Conservation (phyloP, 1,140 invertebrate species). For the Drosophila hydei region DNA sequence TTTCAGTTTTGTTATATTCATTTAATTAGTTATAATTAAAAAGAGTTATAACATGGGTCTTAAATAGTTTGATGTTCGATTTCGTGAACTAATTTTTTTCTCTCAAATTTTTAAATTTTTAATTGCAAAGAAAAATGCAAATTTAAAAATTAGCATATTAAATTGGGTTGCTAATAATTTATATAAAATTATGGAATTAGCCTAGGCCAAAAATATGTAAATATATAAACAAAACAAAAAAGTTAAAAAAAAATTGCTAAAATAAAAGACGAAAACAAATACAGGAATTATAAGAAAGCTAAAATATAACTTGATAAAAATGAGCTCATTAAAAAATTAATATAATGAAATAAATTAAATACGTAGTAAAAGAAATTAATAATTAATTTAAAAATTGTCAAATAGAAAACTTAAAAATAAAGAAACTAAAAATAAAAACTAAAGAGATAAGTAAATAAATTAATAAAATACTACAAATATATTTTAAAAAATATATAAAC, state of each 20-base stretch:
- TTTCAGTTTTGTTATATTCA: no score
- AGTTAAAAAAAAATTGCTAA: neutral
- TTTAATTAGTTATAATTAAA: no score
- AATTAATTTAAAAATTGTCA: no score
- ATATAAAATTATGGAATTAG: neutral
- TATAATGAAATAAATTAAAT: no score
- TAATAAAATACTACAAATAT: no score
- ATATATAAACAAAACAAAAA: neutral
- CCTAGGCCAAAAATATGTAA: neutral
- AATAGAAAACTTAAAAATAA: no score
- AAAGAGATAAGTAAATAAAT: no score
- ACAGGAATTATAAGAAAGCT: neutral
- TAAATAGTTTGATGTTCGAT: neutral
- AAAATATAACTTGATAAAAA: neutral
- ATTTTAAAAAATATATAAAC: no score
- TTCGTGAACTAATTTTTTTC: neutral
- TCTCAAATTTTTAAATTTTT: neutral
- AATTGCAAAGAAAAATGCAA: neutral
- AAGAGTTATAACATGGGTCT: no score
- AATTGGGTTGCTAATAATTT: constrained; percentile 3
- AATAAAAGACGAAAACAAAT: neutral
- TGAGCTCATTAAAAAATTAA: neutral
- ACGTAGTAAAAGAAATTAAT: no score
- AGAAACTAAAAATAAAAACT: no score
- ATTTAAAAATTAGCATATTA: neutral